Conservation (phyloP, 2,113 vertebrate genomes). For the Panthera leo region DNA sequence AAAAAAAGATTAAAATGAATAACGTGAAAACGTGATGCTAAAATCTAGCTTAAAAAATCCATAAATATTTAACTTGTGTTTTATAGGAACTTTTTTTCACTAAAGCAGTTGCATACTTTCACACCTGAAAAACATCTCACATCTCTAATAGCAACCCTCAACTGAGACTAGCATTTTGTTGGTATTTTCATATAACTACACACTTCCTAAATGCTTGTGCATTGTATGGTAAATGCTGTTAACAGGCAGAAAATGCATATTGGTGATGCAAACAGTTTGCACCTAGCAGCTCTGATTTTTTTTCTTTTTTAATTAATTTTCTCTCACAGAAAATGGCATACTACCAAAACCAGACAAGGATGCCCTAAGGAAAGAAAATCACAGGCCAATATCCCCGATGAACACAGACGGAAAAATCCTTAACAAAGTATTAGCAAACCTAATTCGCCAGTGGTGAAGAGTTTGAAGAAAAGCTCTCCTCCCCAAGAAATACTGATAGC, state of each 20-base stretch:
- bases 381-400: not conserved
- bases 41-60: conserved; percentile 6
- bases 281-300: not conserved
- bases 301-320: not conserved
- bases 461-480: not conserved
- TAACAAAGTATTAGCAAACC: not conserved
- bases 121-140: not conserved
- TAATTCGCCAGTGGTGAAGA: not conserved
- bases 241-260: not conserved
- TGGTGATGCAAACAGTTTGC: not conserved
- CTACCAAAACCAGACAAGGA: not conserved
- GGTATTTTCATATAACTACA: not conserved
- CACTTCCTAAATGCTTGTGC: not conserved
- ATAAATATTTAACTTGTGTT: not conserved
- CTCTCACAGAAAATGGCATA: not conserved
- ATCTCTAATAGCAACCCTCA: not conserved
- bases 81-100: not conserved
- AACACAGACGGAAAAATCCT: not conserved
- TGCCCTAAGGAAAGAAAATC: not conserved
- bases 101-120: not conserved
- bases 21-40: not conserved
- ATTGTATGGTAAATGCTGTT: not conserved
- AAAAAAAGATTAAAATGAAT: too few relatives aligned
- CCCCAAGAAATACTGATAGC: not conserved
- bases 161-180: not conserved